These are phyloP conservation scores for Andrena praecox DNA, from an alignment of 2,888 invertebrate species.

Conservation along the genomic window DNA sequence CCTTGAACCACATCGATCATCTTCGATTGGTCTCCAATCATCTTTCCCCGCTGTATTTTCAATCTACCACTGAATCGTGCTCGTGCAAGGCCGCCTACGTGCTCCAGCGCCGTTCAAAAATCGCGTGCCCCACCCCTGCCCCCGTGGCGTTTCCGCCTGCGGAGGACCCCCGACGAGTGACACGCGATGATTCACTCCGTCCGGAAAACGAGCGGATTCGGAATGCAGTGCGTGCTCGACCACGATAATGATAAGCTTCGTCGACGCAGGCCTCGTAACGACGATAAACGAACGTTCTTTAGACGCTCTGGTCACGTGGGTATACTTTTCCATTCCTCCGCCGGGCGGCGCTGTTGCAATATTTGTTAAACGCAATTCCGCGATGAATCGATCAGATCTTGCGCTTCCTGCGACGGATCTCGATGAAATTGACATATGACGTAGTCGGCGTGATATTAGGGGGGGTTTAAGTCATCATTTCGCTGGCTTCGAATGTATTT, in stretches of 20 bases:
- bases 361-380: too few relatives aligned
- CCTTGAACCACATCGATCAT: neutral
- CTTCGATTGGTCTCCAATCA: neutral
- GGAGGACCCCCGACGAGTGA: conserved; percentile 39
- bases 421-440: too few relatives aligned
- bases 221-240: conserved; percentile 58
- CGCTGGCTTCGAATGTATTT: too few relatives aligned
- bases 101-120: conserved; percentile 38
- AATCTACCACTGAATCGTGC: conserved; percentile 1
- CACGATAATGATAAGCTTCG: conserved; percentile 66
- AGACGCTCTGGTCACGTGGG: conserved; percentile 17
- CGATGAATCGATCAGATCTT: too few relatives aligned
- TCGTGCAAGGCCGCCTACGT: conserved; percentile 18
- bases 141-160: conserved; percentile 38
- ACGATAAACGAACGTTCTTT: conserved; percentile 41
- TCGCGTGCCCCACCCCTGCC: conserved; percentile 3
- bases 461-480: too few relatives aligned
- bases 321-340: conserved; percentile 2
- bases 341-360: neutral
- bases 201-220: conserved; percentile 58
- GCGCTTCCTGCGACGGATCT: too few relatives aligned
- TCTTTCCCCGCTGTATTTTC: conserved; percentile 14
- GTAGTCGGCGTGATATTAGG: too few relatives aligned
- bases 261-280: conserved; percentile 27
- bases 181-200: conserved; percentile 59